These are phyloP conservation scores for Lathronympha strigana DNA, from an alignment of 2,888 invertebrate species.

Conservation along the genomic window DNA sequence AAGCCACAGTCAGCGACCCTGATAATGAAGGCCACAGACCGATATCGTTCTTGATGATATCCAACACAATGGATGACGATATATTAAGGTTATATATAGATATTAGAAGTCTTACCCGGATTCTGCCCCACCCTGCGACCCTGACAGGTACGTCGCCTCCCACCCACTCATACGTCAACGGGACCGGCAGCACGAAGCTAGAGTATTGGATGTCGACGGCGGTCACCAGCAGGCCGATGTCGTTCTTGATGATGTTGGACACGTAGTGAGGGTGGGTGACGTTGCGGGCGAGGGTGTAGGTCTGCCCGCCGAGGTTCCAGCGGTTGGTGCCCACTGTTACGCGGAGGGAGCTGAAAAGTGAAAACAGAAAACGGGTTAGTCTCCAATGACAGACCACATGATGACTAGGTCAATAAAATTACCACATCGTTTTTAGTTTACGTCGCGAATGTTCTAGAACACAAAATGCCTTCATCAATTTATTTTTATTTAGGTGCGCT, in stretches of 20 bases:
- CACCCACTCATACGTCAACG: conserved; percentile 49
- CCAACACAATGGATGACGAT: too few relatives aligned
- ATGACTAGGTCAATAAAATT: too few relatives aligned
- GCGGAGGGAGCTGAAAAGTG: conserved; percentile 55
- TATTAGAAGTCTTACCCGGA: conserved; percentile 51
- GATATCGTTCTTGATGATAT: too few relatives aligned
- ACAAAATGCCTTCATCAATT: too few relatives aligned
- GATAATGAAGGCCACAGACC: too few relatives aligned
- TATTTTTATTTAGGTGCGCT: too few relatives aligned
- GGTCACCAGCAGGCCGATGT: conserved; percentile 63
- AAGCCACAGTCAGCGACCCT: too few relatives aligned
- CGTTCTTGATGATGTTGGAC: conserved; percentile 61
- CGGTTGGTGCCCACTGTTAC: conserved; percentile 64
- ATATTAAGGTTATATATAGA: not conserved
- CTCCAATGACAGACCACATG: too few relatives aligned
- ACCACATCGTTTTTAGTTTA: too few relatives aligned
- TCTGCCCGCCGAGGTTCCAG: conserved; percentile 61
- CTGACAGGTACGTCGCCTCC: conserved; percentile 47
- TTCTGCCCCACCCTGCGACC: conserved; percentile 69
- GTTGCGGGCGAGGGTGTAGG: conserved; percentile 56
- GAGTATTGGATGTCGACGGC: conserved; percentile 43
- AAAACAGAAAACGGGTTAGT: too few relatives aligned
- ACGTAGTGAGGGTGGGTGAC: conserved; percentile 66
- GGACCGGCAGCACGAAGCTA: conserved; percentile 46
- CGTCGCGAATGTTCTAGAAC: too few relatives aligned